Evolutionary conservation across 2,797 vertebrate species (phyloP).

Genomic region (Gymnothorax javanicus): DNA sequence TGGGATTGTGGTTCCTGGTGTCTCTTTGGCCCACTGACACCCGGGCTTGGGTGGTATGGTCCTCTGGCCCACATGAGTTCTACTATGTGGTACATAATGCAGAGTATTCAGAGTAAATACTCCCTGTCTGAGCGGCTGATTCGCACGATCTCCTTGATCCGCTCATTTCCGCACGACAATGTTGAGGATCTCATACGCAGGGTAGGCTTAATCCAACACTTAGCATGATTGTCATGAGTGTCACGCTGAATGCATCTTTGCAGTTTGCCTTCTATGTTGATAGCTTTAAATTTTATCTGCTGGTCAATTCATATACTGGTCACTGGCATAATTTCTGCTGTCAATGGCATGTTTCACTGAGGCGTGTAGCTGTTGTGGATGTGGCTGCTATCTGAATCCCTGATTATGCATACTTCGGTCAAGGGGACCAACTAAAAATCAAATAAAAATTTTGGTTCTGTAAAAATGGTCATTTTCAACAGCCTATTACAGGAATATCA

Average conservation of each 20-base stretch:
- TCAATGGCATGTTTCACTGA: background rate
- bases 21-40: conserved; percentile 57
- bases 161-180: conserved; percentile 93
- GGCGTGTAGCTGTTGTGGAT: too few relatives aligned
- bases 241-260: background rate
- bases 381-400: too few relatives aligned
- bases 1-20: conserved; percentile 37
- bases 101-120: conserved; percentile 96
- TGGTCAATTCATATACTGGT: background rate
- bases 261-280: background rate
- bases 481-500: too few relatives aligned
- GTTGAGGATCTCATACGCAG: conserved; percentile 94
- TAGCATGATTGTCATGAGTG: background rate
- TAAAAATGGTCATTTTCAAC: too few relatives aligned
- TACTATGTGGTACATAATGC: conserved; percentile 99
- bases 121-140: conserved; percentile 94
- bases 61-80: conserved; percentile 80
- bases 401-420: too few relatives aligned
- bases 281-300: background rate
- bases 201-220: conserved; percentile 63
- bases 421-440: too few relatives aligned
- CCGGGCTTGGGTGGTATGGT: conserved; percentile 75
- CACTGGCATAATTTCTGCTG: background rate
- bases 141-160: conserved; percentile 92
- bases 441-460: too few relatives aligned